Evolutionary conservation across 1,140 invertebrate species (phyloP).

Genomic region (Zaprionus lachaisei): DNA sequence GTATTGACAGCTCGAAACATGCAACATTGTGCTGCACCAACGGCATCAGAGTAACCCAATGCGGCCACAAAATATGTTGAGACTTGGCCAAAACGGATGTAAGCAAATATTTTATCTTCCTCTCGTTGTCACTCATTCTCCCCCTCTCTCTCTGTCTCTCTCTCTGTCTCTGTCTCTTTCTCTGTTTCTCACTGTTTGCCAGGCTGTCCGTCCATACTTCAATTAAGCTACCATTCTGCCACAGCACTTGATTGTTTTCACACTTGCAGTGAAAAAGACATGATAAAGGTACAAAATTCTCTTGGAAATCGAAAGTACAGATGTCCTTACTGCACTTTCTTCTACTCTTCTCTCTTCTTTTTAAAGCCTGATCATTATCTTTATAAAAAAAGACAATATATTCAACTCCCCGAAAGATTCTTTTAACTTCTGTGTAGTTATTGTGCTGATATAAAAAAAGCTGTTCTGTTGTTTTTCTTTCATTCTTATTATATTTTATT

Average conservation of each 20-base stretch:
- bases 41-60: conserved; percentile 31
- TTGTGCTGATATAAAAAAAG: too few relatives aligned
- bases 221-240: conserved; percentile 37
- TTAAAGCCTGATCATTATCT: too few relatives aligned
- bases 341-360: too few relatives aligned
- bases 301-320: not conserved
- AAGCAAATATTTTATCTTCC: conserved; percentile 31
- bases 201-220: conserved; percentile 10
- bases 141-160: conserved; percentile 2
- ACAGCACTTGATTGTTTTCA: conserved; percentile 62
- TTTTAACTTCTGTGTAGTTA: too few relatives aligned
- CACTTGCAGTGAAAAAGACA: conserved; percentile 33
- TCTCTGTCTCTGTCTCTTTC: not conserved
- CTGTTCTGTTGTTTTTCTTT: too few relatives aligned
- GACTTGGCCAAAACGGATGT: conserved; percentile 60
- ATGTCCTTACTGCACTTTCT: not conserved
- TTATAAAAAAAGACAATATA: too few relatives aligned
- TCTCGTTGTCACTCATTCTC: not conserved
- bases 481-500: too few relatives aligned
- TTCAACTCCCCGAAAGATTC: too few relatives aligned
- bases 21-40: conserved; percentile 18
- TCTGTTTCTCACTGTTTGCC: not conserved
- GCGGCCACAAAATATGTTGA: conserved; percentile 54
- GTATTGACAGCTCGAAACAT: conserved; percentile 67
- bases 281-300: not conserved